Conservation (phyloP, 2,797 vertebrate species). For the Ispidina picta region DNA sequence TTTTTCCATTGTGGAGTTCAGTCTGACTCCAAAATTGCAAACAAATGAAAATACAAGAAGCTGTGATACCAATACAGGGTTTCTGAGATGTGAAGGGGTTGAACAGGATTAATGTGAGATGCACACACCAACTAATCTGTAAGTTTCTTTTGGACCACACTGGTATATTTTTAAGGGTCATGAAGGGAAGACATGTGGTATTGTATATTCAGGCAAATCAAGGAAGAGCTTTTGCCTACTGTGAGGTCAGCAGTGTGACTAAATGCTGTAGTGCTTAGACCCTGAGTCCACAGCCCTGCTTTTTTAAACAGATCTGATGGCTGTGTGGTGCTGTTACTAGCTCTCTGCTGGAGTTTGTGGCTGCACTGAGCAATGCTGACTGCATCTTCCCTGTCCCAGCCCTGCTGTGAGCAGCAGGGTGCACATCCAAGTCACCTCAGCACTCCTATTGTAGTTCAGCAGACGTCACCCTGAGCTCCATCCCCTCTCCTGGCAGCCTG, state of each 20-base stretch:
- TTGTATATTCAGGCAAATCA: not conserved
- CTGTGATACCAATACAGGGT: not conserved
- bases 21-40: not conserved
- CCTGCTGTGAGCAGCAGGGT: not conserved
- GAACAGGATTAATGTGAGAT: not conserved
- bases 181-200: not conserved
- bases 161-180: not conserved
- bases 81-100: not conserved
- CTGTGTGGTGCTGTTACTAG: not conserved
- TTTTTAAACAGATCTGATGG: not conserved
- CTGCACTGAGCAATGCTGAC: not conserved
- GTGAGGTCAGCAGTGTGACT: not conserved
- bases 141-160: not conserved
- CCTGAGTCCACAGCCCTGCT: not conserved
- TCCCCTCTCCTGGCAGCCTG: slow-evolving; percentile 24
- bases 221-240: not conserved
- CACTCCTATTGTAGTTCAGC: not conserved
- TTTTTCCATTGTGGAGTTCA: not conserved
- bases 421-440: not conserved
- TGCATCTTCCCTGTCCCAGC: not conserved
- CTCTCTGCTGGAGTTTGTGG: not conserved
- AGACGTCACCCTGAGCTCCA: not conserved
- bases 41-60: not conserved
- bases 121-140: not conserved
- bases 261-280: not conserved